These are phyloP conservation scores for Lineus longissimus DNA, from an alignment of 1,140 invertebrate species.

Conservation along the genomic window DNA sequence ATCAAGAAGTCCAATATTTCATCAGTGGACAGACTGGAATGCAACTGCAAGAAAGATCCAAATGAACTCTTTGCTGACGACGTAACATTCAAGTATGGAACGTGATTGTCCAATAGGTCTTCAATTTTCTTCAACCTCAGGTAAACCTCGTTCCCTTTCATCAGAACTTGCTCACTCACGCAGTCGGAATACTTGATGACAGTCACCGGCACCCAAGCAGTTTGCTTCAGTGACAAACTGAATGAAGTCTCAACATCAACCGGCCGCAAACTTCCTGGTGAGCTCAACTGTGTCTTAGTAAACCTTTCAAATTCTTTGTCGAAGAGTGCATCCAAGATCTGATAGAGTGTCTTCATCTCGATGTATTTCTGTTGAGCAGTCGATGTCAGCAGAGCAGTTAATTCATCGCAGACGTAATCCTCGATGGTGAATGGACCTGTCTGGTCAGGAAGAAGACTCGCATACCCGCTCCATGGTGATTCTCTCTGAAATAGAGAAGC, in stretches of 20 bases:
- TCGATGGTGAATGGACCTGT: background rate
- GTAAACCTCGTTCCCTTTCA: background rate
- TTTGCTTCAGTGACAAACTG: background rate
- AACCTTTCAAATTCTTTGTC: background rate
- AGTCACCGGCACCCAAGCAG: conserved; percentile 5
- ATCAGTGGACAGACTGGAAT: too few relatives aligned
- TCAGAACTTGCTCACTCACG: background rate
- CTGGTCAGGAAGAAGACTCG: conserved; percentile 1
- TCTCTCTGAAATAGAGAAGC: background rate
- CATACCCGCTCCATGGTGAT: conserved; percentile 1
- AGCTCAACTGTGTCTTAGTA: background rate
- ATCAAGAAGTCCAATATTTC: background rate
- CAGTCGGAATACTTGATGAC: background rate
- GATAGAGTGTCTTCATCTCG: conserved; percentile 11
- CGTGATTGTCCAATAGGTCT: background rate
- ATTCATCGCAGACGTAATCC: conserved; percentile 4
- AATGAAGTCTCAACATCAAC: conserved; percentile 6
- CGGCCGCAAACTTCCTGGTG: background rate
- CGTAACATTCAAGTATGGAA: too few relatives aligned
- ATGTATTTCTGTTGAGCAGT: background rate
- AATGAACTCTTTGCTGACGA: too few relatives aligned
- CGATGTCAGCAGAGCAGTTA: background rate
- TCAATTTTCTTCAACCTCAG: background rate
- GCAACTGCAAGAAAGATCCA: too few relatives aligned
- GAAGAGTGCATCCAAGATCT: conserved; percentile 8